Evolutionary conservation across 2,797 vertebrate species (phyloP), one percentile per base, ranked within the genome.

Genomic region (Borostomias antarcticus): DNA sequence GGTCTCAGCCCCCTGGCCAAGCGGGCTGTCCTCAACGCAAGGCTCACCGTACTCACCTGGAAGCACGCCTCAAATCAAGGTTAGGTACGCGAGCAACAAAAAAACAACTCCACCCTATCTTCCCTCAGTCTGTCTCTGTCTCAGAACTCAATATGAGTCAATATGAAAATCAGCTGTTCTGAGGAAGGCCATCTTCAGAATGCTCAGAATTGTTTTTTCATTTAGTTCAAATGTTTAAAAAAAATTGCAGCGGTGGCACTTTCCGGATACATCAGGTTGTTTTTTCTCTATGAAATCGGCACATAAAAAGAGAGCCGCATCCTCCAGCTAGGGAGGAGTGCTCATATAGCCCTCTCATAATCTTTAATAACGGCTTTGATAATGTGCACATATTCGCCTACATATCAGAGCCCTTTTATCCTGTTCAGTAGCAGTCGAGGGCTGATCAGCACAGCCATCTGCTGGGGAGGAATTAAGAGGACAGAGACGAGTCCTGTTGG

Each of bases 111-210:
- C 40, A 73, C 50, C 53, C 47, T 61, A 29, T 74, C 58, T 69
- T 63, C 58, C 58, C 76, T 77, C 62, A 57, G 66, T 73, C 74
- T n/a, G n/a, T n/a, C n/a, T n/a, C n/a, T n/a, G n/a, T 73, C 23
- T 51, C 73, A 84, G 63, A 40, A 75, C 68, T n/a, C n/a, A n/a
- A n/a, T n/a, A n/a, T 70, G 63, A 81, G 64, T 78, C 62, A 76
- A 75, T 76, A 75, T 79, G 65, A 79, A 85, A 84, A 82, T 80
- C 72, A 69, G 51, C 64, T 71, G 73, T 73, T 72, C 52, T 13
- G 30, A 23, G n/a, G 48, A 32, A 77, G n/a, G n/a, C n/a, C n/a
- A n/a, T n/a, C n/a, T n/a, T n/a, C n/a, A n/a, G n/a, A n/a, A n/a
- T n/a, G 60, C 50, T 73, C 61, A 68, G 58, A 84, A 77, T n/a